Evolutionary conservation across 2,888 invertebrate species (phyloP), one percentile per base, ranked within the genome.

Genomic region (Drosophila percnosoma): DNA sequence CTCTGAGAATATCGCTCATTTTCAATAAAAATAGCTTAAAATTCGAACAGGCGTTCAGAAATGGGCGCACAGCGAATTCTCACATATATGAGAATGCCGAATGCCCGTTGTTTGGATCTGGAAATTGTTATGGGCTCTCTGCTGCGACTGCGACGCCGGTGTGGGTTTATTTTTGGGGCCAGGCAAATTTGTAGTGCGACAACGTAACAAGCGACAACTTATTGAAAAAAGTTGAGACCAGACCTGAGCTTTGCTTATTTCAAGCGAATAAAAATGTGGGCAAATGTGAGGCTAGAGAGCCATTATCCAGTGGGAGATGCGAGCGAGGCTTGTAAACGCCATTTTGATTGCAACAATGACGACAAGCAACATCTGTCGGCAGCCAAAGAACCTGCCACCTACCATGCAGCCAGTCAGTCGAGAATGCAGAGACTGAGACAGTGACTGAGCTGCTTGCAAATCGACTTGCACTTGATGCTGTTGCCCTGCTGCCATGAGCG

Each of bases 1-100:
- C 68, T 68, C 61, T 74, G 76, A 83, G 78, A 78, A 86, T 75
- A 82, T 84, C 89, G 89, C 87, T 90, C 87, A 80, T 74, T 90
- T 90, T 90, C 87, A 87, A 87, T 90, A 89, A 87, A 89, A 89
- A 89, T 89, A 89, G 89, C 89, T 90, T 89, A 87, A 89, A 89
- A 82, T 83, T 74, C 75, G 79, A 89, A 78, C 91, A 89, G 89
- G 89, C 87, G 75, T 73, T 61, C 90, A 85, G 85, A 73, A 78
- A 38, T 24, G 48, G n/a, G 61, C 63, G 68, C 67, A 63, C 59
- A 40, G 51, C 69, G 55, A 62, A 55, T 68, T 54, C 68, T 62
- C 65, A 33, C 65, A 36, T 49, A 31, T 51, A 49, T 73, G 60
- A 58, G 61, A 73, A 65, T 59, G 59, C 15, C 42, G 57, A 68